These are phyloP conservation scores for Trinorchestia longiramus DNA, from an alignment of 1,140 invertebrate genomes.

Conservation along the genomic window DNA sequence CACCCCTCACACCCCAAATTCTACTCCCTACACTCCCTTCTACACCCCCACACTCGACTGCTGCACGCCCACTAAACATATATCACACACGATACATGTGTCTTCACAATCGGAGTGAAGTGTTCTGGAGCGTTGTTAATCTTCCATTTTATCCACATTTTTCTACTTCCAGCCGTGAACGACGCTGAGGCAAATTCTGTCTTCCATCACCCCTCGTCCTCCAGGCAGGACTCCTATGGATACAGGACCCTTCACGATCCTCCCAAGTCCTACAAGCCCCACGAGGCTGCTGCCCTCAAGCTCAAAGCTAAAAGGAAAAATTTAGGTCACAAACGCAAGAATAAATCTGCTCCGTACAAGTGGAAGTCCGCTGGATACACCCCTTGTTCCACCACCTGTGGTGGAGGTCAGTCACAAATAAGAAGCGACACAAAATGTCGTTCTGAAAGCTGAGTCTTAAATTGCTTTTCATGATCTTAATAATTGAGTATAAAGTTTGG, in stretches of 20 bases:
- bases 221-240: not conserved
- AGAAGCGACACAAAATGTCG: not conserved
- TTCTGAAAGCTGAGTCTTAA: not conserved
- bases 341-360: not conserved
- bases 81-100: no score
- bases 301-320: slow-evolving; percentile 1
- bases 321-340: not conserved
- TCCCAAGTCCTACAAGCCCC: not conserved
- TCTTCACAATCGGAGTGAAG: no score
- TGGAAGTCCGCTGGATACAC: not conserved
- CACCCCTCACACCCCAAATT: no score
- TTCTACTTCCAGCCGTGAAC: not conserved
- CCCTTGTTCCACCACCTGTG: not conserved
- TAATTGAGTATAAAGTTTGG: no score
- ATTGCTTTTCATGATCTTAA: no score
- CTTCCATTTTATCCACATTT: no score
- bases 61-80: no score
- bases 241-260: not conserved
- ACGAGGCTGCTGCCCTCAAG: not conserved
- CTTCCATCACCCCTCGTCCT: not conserved
- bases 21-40: no score
- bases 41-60: no score
- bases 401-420: not conserved
- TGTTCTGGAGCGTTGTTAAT: no score
- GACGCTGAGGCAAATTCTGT: not conserved